phyloP scores from a whole-genome alignment of 2,113 vertebrate genomes.

The Gobiocypris rarus region DNA sequence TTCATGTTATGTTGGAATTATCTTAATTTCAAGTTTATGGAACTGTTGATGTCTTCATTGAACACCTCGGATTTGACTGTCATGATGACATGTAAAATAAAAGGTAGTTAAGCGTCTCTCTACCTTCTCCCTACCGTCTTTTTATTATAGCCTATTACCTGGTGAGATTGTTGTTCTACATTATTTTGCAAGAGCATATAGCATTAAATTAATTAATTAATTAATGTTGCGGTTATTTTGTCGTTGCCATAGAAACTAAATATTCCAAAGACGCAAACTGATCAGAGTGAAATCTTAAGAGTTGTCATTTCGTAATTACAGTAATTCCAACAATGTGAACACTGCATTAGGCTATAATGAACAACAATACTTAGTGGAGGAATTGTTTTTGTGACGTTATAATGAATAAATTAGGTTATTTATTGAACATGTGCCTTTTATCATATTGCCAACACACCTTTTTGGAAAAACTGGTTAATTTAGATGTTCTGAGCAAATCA shows the following conservation, averaged over 20 bases:
- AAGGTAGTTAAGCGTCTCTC: neutral
- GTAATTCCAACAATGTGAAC: neutral
- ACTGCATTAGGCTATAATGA: neutral
- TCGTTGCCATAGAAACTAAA: neutral
- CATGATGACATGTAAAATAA: neutral
- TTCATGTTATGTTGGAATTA: neutral
- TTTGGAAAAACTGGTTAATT: neutral
- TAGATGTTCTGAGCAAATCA: neutral
- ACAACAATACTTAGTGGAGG: neutral
- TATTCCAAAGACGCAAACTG: neutral
- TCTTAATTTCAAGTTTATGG: neutral
- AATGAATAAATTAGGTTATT: neutral
- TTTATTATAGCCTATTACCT: neutral
- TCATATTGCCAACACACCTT: neutral
- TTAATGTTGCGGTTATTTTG: neutral
- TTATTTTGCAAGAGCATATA: neutral
- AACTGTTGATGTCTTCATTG: neutral
- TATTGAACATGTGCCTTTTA: neutral
- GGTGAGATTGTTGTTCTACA: neutral
- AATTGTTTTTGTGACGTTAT: too few relatives aligned
- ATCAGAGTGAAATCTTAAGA: neutral
- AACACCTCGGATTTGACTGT: neutral
- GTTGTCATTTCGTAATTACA: conserved; percentile 9
- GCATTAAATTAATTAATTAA: neutral
- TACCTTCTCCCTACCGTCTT: too few relatives aligned